Conservation (phyloP, 2,888 invertebrate genomes). For the Neuroscelio doddi region DNA sequence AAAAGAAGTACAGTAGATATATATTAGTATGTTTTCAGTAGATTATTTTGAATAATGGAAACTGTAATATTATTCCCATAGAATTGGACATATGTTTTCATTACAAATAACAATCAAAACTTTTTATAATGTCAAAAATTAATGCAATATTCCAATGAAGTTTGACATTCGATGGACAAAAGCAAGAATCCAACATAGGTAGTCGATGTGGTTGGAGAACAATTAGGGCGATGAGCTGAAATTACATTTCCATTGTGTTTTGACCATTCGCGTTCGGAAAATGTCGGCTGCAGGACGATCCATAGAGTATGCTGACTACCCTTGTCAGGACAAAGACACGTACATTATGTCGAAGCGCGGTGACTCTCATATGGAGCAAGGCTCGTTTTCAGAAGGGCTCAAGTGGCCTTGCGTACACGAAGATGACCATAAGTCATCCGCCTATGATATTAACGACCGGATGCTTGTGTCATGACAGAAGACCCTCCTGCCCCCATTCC, state of each 20-base stretch:
- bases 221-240: slow-evolving; percentile 46
- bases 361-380: slow-evolving; percentile 18
- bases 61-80: too few relatives aligned
- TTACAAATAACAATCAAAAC: too few relatives aligned
- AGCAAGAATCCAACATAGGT: slow-evolving; percentile 62
- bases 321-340: slow-evolving; percentile 42
- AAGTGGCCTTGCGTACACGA: slow-evolving; percentile 10
- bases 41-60: too few relatives aligned
- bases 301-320: slow-evolving; percentile 39
- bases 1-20: too few relatives aligned
- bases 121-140: slow-evolving; percentile 5
- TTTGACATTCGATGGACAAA: slow-evolving; percentile 31
- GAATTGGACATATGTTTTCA: too few relatives aligned
- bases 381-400: slow-evolving; percentile 18
- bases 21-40: too few relatives aligned
- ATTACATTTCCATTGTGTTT: slow-evolving; percentile 67
- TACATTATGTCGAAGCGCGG: slow-evolving; percentile 39
- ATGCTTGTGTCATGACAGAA: slow-evolving; percentile 33
- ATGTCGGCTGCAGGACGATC: slow-evolving; percentile 48
- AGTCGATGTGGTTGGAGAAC: slow-evolving; percentile 28
- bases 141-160: slow-evolving; percentile 24
- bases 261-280: slow-evolving; percentile 62
- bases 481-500: slow-evolving; percentile 20
- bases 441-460: slow-evolving; percentile 64
- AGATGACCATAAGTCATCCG: slow-evolving; percentile 63